Evolutionary conservation across 2,113 vertebrate genomes (phyloP).

Genomic region (Sturnus vulgaris): DNA sequence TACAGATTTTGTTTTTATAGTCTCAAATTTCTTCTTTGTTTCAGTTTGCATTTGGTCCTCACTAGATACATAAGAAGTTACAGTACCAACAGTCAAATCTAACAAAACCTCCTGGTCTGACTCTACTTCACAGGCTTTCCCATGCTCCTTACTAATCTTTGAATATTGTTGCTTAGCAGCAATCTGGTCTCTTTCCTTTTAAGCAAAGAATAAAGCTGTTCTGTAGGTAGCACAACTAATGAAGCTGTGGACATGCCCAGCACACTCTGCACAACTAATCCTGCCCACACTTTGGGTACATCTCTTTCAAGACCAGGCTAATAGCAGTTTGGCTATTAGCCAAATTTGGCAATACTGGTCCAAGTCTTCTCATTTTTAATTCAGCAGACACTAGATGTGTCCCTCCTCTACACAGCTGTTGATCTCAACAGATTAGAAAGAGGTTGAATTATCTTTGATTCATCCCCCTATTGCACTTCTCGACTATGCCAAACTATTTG

Average conservation of each 20-base stretch:
- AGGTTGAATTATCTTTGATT: not conserved
- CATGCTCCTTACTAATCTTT: not conserved
- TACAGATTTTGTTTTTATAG: not conserved
- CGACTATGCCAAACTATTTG: not conserved
- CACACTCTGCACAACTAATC: not conserved
- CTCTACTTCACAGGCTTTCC: not conserved
- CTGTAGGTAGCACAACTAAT: not conserved
- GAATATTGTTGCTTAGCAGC: not conserved
- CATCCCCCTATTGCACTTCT: not conserved
- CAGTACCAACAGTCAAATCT: not conserved
- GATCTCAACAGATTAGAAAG: not conserved
- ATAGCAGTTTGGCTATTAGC: not conserved
- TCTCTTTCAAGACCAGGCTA: not conserved
- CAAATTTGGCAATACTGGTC: not conserved
- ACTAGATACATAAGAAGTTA: not conserved
- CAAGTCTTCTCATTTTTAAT: not conserved
- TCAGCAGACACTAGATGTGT: rapidly evolving
- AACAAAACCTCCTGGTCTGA: not conserved
- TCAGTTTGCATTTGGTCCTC: not conserved
- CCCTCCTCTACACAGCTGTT: not conserved
- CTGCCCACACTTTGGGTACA: not conserved
- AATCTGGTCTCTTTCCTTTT: not conserved
- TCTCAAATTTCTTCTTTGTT: not conserved
- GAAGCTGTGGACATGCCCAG: not conserved
- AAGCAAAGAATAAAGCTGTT: not conserved